These are phyloP conservation scores for Syngnathus acus DNA, from an alignment of 2,797 vertebrate species.

Conservation along the genomic window DNA sequence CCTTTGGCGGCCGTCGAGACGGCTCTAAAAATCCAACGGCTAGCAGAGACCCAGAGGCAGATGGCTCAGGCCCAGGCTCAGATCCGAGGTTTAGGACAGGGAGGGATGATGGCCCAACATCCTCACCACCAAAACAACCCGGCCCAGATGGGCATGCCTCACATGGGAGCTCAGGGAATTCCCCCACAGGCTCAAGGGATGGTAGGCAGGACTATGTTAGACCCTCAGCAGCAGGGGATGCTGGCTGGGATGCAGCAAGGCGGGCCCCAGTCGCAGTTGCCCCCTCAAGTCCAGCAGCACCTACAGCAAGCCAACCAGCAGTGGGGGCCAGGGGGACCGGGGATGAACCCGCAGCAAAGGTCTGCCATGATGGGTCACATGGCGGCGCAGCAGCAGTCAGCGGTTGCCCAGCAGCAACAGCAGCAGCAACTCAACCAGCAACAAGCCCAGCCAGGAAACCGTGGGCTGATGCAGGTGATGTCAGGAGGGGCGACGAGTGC, in stretches of 20 bases:
- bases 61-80: constrained; percentile 89
- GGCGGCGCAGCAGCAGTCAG: constrained; percentile 52
- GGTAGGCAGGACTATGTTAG: constrained; percentile 77
- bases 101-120: constrained; percentile 71
- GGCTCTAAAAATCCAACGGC: constrained; percentile 91
- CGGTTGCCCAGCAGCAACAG: constrained; percentile 56
- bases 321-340: constrained; percentile 58
- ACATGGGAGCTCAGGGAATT: constrained; percentile 66
- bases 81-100: constrained; percentile 69
- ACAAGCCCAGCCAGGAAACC: constrained; percentile 67
- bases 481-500: constrained; percentile 46
- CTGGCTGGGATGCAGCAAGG: constrained; percentile 73
- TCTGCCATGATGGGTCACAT: constrained; percentile 65
- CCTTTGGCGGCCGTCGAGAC: constrained; percentile 89
- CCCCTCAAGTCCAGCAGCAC: constrained; percentile 66
- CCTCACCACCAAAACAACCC: constrained; percentile 72
- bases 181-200: constrained; percentile 65
- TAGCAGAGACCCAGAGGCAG: constrained; percentile 90
- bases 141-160: constrained; percentile 78
- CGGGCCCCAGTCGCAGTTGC: constrained; percentile 69
- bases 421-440: constrained; percentile 62
- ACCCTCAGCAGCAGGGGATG: constrained; percentile 71
- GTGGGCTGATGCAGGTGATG: constrained; percentile 64
- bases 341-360: constrained; percentile 66
- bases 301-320: constrained; percentile 73